These are phyloP conservation scores for Drosophila mercatorum DNA, from an alignment of 2,888 invertebrate species.

Conservation along the genomic window DNA sequence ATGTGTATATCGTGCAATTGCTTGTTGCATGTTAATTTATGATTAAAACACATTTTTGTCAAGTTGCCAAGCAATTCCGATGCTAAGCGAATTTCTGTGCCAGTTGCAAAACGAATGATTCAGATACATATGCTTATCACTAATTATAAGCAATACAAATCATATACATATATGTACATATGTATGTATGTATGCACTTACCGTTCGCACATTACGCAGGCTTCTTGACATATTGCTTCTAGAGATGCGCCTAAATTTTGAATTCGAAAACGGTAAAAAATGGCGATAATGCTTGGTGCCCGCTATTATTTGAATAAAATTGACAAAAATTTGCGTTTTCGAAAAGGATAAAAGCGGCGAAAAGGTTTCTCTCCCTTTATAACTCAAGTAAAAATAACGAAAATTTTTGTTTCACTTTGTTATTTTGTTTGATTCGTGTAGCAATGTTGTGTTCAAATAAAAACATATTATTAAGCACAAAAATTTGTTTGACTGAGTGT, in stretches of 20 bases:
- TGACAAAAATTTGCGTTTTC: too few relatives aligned
- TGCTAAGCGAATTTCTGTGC: constrained; percentile 33
- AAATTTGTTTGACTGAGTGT: neutral
- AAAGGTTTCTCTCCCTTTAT: too few relatives aligned
- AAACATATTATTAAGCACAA: too few relatives aligned
- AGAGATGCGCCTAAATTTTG: neutral
- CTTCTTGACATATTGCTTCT: neutral
- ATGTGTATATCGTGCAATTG: neutral
- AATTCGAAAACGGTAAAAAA: neutral
- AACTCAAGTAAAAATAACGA: neutral
- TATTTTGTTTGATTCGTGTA: too few relatives aligned
- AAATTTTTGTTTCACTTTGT: neutral
- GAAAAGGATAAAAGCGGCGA: too few relatives aligned
- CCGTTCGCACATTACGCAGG: neutral
- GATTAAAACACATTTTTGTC: constrained; percentile 50
- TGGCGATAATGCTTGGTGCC: too few relatives aligned
- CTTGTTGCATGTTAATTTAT: constrained; percentile 25
- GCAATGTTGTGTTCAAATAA: too few relatives aligned
- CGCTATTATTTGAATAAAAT: too few relatives aligned
- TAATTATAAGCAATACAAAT: constrained; percentile 1
- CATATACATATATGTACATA: neutral
- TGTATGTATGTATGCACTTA: neutral
- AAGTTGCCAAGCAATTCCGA: constrained; percentile 59
- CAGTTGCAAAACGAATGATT: constrained; percentile 29
- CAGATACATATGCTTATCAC: constrained; percentile 7